Base-by-base conservation (phyloP, 2,113 vertebrate genomes). In the Semnornis frantzii region DNA sequence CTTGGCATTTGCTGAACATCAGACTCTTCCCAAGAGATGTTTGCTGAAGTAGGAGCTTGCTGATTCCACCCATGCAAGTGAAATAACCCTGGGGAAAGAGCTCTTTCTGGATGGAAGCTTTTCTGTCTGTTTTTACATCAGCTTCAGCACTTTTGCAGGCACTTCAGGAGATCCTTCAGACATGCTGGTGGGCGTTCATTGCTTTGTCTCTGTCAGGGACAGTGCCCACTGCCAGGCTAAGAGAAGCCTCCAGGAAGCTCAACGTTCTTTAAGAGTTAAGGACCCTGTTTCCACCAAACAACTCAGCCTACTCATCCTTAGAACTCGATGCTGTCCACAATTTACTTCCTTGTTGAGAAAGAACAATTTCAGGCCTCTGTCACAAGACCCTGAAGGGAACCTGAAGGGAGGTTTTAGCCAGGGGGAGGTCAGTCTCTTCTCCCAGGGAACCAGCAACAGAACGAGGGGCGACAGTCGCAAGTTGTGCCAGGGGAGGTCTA, bases 11-110 rank as follows among this genome's bases (percentile, higher is more conserved):
- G 21, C 72, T 80, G 64, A 91, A 85, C 55, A 60, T 46, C 84
- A 74, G 64, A 34, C 28, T 44, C 33, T 48, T 80, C 75, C 57
- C 65, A 85, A 48, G 85, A 71, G 93, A 65, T 94, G 85, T 85
- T 76, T 58, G 62, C 57, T 91, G 86, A 94, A 93, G 87, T 91
- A 82, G 82, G 72, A 94, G 83, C 79, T 94, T 62, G 55, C 74
- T 89, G 48, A 64, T 94, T 94, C 79, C 62, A 75, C 72, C 87
- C 65, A 37, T 44, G 68, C 73, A 74, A 93, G 75, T 50, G 75
- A 74, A 91, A 77, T 64, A 82, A 64, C 15, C 4, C 55, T 3
- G 18, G 28, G 25, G 50, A 92, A 86, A 73, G 13, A 76, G 86
- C 79, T 73, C 27, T 92, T 72, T 68, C 77, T 15, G 7, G 18